Base-by-base conservation (phyloP, 2,113 vertebrate species). In the Tetraodon nigroviridis region DNA sequence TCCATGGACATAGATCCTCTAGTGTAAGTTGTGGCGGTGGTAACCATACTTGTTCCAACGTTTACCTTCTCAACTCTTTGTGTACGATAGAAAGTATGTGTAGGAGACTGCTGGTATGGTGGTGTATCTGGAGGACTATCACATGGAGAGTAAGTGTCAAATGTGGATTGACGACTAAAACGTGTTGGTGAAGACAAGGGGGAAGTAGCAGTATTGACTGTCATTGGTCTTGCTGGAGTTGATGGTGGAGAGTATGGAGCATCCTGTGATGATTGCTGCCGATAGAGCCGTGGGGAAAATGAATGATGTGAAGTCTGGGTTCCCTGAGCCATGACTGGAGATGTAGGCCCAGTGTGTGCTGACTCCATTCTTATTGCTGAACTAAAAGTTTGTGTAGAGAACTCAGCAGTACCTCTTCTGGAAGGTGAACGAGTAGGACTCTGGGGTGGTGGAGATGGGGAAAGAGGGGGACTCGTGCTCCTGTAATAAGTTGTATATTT, bases 241-340 rank as follows among this genome's bases (percentile, higher is more conserved):
- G 90, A 84, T 0, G 93, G 91, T 1, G 94, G 92, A 0, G 94
- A 91, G 0, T 94, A 90, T 8, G 93, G 87, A 7, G 89, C 75
- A 55, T 97, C 95, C 75, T 93, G 93, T 0, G 95, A 94, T 60
- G 95, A 91, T 54, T 94, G 89, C 78, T 98, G 96, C 83, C 95
- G 88, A 45, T 89, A 82, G 6, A 95, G 84, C n/a, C 86, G 87
- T 0, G 94, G 93, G 0, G 93, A 92, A 62, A 90, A 78, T 0
- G 89, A 73, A 55, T 83, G 86, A 61, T 95, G 90, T 0, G 92
- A 90, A 0, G 94, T 97, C 72, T 99, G 96, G 0, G 94, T 98
- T 46, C 92, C 93, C 77, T 97, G 94, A 0, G 93, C 94, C 72
- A 92, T 89, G 77, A 93, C 93, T 32, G 94, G 88, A 50, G 93